These are phyloP conservation scores for Rhombomys opimus DNA, from an alignment of 2,113 vertebrate genomes.

Conservation along the genomic window DNA sequence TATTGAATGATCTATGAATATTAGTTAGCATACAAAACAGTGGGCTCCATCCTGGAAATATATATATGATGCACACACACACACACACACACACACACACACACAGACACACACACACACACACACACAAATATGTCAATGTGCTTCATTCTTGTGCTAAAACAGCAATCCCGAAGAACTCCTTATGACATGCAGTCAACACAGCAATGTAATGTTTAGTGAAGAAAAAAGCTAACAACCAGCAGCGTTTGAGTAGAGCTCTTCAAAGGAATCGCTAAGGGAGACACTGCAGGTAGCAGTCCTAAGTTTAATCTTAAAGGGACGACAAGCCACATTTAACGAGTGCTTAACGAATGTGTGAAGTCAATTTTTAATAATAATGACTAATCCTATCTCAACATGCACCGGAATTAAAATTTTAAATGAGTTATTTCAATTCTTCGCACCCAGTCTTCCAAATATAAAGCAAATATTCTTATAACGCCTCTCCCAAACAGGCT, in stretches of 20 bases:
- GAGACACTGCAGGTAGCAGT: neutral
- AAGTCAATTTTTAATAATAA: neutral
- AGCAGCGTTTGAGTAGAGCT: neutral
- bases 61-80: neutral
- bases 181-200: neutral
- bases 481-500: neutral
- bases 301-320: slow-evolving; percentile 10
- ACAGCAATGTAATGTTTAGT: neutral
- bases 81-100: too few relatives aligned
- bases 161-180: neutral
- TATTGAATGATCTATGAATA: too few relatives aligned
- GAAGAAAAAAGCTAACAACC: neutral
- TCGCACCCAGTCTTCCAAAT: neutral
- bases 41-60: neutral
- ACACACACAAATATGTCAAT: neutral
- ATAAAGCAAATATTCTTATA: neutral
- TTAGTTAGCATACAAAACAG: neutral
- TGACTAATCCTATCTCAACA: neutral
- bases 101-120: too few relatives aligned
- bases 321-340: neutral
- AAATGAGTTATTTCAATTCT: neutral
- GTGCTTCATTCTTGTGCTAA: neutral
- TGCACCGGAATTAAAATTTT: neutral
- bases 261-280: neutral
- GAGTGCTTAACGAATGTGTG: neutral